Evolutionary conservation across 64 coral and sea anemone species (phyloP), one percentile per base, ranked within the genome.

Genomic region (Montipora sp.): DNA sequence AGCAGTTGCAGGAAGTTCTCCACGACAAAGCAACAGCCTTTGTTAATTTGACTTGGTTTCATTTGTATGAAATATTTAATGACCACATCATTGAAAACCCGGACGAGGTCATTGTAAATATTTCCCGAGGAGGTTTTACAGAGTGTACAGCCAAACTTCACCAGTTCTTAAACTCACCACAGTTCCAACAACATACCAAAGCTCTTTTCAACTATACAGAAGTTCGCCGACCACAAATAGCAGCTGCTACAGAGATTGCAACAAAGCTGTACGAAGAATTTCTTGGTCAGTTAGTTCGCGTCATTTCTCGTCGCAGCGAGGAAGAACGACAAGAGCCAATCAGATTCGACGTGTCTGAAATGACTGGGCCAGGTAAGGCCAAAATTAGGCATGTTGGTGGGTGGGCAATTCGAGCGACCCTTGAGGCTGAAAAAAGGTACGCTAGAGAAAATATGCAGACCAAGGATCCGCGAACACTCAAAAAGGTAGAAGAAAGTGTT

Each of bases 361-460:
- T 91, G 78, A 7, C 89, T 2, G 20, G 15, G 2, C 46, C 20
- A 5, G 89, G 78, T 3, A 47, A 55, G 14, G 59, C 90, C 7
- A 85, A 92, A 51, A 12, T 92, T 0, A 81, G 80, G 2, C 47
- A 90, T 73, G 65, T 90, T 72, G 89, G 89, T 21, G 77, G 63
- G 1, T 90, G 89, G 61, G 90, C 44, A 19, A 76, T 77, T 13
- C 60, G 71, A 13, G 49, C 47, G 20, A 20, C 47, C 16, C 48
- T 84, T 1, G n/a, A n/a, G n/a, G n/a, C 4, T 44, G 53, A 44
- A 14, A 75, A 70, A 7, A 15, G 10, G 23, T 92, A 63, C 44
- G 79, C 74, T 0, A 24, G 24, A 4, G 74, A 47, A 2, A 47
- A 90, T 18, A 36, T 90, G 76, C 20, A 27, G 43, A 18, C 89